Percentiles rank a stretch among this genome's conserved stretches.
Evolutionary conservation across 2,797 vertebrate genomes (phyloP).

Genomic region (Diplodus puntazzo): DNA sequence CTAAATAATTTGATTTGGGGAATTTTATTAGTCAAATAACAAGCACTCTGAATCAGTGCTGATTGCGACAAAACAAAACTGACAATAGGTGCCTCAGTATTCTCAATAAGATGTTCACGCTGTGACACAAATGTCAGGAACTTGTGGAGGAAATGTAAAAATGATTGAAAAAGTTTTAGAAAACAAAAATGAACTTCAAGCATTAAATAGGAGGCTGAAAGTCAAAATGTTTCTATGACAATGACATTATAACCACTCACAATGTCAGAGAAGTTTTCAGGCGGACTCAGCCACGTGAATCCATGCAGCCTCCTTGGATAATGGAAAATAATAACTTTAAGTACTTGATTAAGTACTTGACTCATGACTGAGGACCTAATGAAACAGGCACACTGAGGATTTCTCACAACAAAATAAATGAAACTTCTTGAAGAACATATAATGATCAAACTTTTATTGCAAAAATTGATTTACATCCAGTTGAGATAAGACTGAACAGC

Average conservation of each 20-base stretch:
- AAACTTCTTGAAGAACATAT: neutral
- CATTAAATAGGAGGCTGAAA: neutral
- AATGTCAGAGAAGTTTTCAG: neutral
- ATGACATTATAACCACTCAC: too few relatives aligned
- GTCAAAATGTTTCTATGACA: neutral
- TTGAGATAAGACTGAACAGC: slow-evolving; percentile 17
- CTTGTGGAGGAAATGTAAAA: neutral
- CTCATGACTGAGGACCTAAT: neutral
- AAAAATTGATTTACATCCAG: slow-evolving; percentile 42
- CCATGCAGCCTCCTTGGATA: neutral
- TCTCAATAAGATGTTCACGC: too few relatives aligned
- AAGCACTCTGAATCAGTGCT: too few relatives aligned
- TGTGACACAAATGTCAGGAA: neutral
- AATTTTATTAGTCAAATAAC: too few relatives aligned
- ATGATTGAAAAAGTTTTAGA: neutral
- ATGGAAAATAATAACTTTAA: neutral
- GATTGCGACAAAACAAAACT: too few relatives aligned
- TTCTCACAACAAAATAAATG: neutral
- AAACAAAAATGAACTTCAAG: neutral
- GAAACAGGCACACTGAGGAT: neutral
- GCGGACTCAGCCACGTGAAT: neutral
- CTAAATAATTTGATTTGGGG: too few relatives aligned
- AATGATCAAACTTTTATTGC: slow-evolving; percentile 56
- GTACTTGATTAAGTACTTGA: neutral
- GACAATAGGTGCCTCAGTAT: too few relatives aligned